Conservation (phyloP, 2,888 invertebrate genomes). For the Archips crataeganus region DNA sequence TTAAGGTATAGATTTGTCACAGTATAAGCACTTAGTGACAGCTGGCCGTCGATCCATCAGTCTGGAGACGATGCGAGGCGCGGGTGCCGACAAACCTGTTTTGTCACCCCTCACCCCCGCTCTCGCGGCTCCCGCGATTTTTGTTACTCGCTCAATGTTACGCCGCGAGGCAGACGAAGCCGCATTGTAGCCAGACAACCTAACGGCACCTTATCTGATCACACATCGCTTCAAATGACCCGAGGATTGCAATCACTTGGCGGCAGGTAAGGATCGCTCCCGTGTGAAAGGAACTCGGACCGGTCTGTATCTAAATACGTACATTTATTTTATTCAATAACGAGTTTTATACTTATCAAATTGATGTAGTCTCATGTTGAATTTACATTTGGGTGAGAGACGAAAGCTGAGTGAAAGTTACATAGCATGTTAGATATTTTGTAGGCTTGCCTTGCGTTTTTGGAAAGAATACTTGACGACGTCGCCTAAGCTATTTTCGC, state of each 20-base stretch:
- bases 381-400: conserved; percentile 6
- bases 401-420: conserved; percentile 12
- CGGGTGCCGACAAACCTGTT: conserved; percentile 73
- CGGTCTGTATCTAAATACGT: conserved; percentile 22
- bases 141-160: conserved; percentile 61
- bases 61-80: conserved; percentile 41
- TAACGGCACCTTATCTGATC: conserved; percentile 82
- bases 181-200: conserved; percentile 74
- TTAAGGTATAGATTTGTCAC: conserved; percentile 11
- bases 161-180: conserved; percentile 22
- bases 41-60: conserved; percentile 14
- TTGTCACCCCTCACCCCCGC: conserved; percentile 54
- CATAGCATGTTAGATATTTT: conserved; percentile 3
- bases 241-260: conserved; percentile 65
- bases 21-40: conserved; percentile 7
- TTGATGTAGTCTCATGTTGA: conserved; percentile 8
- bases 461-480: background rate
- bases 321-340: conserved; percentile 15
- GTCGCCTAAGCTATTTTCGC: background rate
- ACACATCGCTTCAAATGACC: conserved; percentile 70
- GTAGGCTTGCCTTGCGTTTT: background rate
- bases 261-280: conserved; percentile 56
- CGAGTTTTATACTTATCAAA: conserved; percentile 11
- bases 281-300: conserved; percentile 37
- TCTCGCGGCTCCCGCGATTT: conserved; percentile 66